These are phyloP conservation scores for Orchesella cincta DNA, from an alignment of 1,140 invertebrate genomes.

Conservation along the genomic window DNA sequence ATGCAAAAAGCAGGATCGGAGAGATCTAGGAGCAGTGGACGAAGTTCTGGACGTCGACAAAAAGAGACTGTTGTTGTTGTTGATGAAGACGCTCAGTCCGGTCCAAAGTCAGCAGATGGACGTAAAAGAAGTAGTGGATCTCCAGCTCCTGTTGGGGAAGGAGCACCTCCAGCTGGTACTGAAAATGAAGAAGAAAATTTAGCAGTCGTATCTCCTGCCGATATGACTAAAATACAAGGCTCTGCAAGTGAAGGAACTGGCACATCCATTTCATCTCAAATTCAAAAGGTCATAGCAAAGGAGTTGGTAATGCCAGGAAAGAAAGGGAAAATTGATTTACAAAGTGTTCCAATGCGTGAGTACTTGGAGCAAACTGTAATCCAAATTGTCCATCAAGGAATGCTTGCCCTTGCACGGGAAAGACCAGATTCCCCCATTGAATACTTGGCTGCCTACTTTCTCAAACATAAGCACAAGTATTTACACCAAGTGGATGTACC, in stretches of 20 bases:
- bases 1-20: too few relatives aligned
- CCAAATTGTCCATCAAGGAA: slow-evolving; percentile 29
- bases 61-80: too few relatives aligned
- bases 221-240: slow-evolving; percentile 23
- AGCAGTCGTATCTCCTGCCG: too few relatives aligned
- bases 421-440: slow-evolving; percentile 29
- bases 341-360: slow-evolving; percentile 58
- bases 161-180: too few relatives aligned
- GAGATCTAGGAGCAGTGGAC: too few relatives aligned
- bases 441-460: slow-evolving; percentile 34
- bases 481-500: too few relatives aligned
- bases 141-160: too few relatives aligned
- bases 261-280: slow-evolving; percentile 18
- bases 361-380: slow-evolving; percentile 38
- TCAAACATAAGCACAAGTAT: slow-evolving; percentile 28
- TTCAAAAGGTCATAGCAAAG: slow-evolving; percentile 28
- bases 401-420: slow-evolving; percentile 25
- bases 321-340: slow-evolving; percentile 80
- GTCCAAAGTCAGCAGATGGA: too few relatives aligned
- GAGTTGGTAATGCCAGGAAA: slow-evolving; percentile 64
- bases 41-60: too few relatives aligned
- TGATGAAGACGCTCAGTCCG: too few relatives aligned
- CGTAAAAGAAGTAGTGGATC: too few relatives aligned
- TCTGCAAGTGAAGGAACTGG: slow-evolving; percentile 24
- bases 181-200: too few relatives aligned